These are phyloP conservation scores for Falco peregrinus DNA, from an alignment of 2,797 vertebrate genomes.

Conservation along the genomic window DNA sequence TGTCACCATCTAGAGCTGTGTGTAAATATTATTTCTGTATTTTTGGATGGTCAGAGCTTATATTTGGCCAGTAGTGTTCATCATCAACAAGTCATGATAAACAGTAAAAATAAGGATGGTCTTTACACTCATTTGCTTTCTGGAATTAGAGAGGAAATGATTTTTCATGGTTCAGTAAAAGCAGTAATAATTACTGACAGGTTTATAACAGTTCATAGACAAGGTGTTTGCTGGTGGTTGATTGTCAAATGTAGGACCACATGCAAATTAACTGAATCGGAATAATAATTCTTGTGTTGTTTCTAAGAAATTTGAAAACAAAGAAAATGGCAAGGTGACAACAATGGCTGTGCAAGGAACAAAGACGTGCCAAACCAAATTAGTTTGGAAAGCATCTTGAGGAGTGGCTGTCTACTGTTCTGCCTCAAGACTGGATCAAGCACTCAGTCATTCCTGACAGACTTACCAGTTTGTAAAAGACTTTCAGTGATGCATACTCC, in stretches of 20 bases:
- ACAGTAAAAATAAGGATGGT: not conserved
- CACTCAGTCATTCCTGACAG: not conserved
- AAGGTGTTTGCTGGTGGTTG: not conserved
- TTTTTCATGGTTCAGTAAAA: slow-evolving; percentile 61
- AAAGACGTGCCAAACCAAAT: not conserved
- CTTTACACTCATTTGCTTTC: slow-evolving; percentile 35
- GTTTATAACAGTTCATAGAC: slow-evolving; percentile 4
- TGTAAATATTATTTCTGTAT: not conserved
- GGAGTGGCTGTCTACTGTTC: not conserved
- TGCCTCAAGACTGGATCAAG: not conserved
- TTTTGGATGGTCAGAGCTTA: not conserved
- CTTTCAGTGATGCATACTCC: not conserved
- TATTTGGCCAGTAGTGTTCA: not conserved
- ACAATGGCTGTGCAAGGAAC: not conserved
- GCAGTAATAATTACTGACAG: slow-evolving; percentile 39
- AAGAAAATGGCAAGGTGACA: not conserved
- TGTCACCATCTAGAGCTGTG: not conserved
- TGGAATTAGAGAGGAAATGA: slow-evolving; percentile 53
- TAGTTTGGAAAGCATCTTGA: not conserved
- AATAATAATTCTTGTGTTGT: not conserved
- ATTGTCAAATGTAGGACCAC: not conserved
- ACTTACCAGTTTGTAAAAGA: not conserved
- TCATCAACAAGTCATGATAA: not conserved
- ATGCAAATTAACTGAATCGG: not conserved
- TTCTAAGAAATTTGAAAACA: not conserved